These are phyloP conservation scores for Ictalurus punctatus DNA, from an alignment of 2,113 vertebrate genomes.

Conservation along the genomic window DNA sequence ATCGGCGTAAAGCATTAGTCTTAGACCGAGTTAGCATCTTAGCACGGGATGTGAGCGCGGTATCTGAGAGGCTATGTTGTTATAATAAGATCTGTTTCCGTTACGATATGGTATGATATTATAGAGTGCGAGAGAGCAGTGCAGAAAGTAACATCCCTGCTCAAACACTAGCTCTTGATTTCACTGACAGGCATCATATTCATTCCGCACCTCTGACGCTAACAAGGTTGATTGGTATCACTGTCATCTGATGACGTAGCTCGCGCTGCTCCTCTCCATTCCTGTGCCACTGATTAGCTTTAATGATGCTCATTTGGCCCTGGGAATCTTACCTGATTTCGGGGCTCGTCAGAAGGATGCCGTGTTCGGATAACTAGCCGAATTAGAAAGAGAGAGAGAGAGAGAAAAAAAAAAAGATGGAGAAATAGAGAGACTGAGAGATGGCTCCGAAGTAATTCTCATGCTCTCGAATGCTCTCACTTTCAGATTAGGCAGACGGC, in stretches of 20 bases:
- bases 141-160: not conserved
- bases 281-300: constrained; percentile 55
- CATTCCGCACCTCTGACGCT: constrained; percentile 40
- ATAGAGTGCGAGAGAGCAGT: not conserved
- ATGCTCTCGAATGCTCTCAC: constrained; percentile 49
- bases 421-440: constrained; percentile 23
- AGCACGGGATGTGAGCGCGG: not conserved
- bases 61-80: not conserved
- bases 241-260: constrained; percentile 41
- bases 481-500: constrained; percentile 61
- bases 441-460: constrained; percentile 50
- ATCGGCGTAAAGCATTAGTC: not conserved
- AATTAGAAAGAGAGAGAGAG: constrained; percentile 18
- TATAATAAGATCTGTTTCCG: not conserved
- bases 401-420: not conserved
- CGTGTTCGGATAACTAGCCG: not conserved
- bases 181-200: constrained; percentile 34
- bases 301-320: constrained; percentile 52
- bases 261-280: constrained; percentile 37
- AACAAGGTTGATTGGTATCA: constrained; percentile 45
- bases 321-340: constrained; percentile 50
- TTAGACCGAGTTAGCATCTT: not conserved
- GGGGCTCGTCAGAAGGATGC: constrained; percentile 19
- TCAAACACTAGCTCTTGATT: constrained; percentile 20
- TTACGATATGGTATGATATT: not conserved